These are phyloP conservation scores for Synergus itoensis DNA, from an alignment of 2,888 invertebrate genomes.

Conservation along the genomic window DNA sequence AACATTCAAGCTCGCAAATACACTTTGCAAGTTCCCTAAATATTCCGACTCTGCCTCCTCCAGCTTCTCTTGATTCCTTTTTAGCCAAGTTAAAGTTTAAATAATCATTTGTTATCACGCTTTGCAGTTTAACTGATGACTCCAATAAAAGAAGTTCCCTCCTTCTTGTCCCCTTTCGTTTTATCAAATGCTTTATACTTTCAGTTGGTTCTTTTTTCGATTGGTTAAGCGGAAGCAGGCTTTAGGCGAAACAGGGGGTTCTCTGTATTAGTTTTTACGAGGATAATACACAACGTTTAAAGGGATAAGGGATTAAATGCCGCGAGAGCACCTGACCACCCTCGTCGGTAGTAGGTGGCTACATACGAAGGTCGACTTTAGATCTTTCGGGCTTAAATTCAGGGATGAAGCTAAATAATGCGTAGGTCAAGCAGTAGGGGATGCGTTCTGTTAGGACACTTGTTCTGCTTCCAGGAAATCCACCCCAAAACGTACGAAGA, in stretches of 20 bases:
- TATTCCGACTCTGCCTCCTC: constrained; percentile 29
- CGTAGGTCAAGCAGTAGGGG: constrained; percentile 28
- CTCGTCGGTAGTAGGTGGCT: constrained; percentile 55
- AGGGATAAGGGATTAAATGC: constrained; percentile 77
- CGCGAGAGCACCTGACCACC: constrained; percentile 66
- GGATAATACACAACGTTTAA: constrained; percentile 78
- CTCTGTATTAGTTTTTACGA: constrained; percentile 77
- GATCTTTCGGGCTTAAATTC: constrained; percentile 65
- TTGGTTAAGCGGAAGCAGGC: constrained; percentile 62
- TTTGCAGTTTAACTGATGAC: neutral
- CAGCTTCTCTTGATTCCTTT: too few species aligned
- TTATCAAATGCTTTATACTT: constrained; percentile 45
- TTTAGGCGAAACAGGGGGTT: constrained; percentile 67
- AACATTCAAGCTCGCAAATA: constrained; percentile 32
- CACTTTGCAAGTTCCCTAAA: constrained; percentile 42
- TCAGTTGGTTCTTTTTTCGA: constrained; percentile 49
- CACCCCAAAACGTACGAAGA: constrained; percentile 25
- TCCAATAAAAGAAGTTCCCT: neutral
- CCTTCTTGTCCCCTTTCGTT: constrained; percentile 48
- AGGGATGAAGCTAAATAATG: constrained; percentile 51
- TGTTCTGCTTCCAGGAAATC: constrained; percentile 39
- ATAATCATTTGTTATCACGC: neutral
- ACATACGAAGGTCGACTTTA: constrained; percentile 58
- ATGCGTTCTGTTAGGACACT: constrained; percentile 46
- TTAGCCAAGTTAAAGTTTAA: neutral